phyloP scores from a whole-genome alignment of 1,140 invertebrate genomes.

The Berghia stephanieae region DNA sequence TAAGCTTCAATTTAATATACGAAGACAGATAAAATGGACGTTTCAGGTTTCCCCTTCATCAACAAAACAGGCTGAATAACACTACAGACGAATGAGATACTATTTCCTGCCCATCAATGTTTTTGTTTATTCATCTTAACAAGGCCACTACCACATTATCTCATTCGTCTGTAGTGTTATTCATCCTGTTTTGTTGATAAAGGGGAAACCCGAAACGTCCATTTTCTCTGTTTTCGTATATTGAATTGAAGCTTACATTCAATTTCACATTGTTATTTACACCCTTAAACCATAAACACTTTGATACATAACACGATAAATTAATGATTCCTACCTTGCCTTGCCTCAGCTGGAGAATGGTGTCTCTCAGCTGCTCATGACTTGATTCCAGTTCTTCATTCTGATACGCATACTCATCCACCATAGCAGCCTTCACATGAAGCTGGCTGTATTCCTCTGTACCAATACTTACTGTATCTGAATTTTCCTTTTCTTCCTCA shows the following conservation, averaged over 20 bases:
- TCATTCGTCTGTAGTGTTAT: no score
- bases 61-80: no score
- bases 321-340: constrained; percentile 45
- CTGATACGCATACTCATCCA: constrained; percentile 47
- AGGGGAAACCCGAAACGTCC: no score
- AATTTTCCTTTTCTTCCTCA: constrained; percentile 15
- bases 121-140: no score
- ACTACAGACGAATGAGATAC: no score
- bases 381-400: constrained; percentile 42
- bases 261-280: background rate
- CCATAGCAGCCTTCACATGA: constrained; percentile 45
- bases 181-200: no score
- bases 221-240: no score
- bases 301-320: background rate
- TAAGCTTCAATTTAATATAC: no score
- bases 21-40: no score
- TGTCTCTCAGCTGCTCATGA: constrained; percentile 44
- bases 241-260: background rate
- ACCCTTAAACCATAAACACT: background rate
- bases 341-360: constrained; percentile 46
- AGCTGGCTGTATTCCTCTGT: constrained; percentile 43
- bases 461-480: constrained; percentile 37
- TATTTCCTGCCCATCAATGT: no score
- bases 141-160: no score
- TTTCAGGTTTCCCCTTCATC: no score